Base-by-base conservation (phyloP, 53 echinoderm and acorn worm species). In the Holothuria leucospilota region DNA sequence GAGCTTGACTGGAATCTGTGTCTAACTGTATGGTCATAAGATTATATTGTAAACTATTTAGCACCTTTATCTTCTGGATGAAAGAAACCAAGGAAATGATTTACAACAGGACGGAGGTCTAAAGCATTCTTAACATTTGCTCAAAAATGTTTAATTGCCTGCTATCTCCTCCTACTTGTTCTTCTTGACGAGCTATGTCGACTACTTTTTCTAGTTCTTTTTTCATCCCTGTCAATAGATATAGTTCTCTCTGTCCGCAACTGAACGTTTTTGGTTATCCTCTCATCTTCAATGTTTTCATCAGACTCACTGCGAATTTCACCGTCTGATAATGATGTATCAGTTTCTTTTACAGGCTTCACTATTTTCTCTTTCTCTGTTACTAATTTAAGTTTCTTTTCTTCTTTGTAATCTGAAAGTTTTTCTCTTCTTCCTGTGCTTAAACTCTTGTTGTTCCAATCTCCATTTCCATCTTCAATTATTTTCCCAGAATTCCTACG, bases 251-350 rank as follows among this genome's bases (percentile, higher is more conserved):
- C 64, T 63, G 23, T 63, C 23, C 27, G 64, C 5, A 11, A 24
- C 20, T 20, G 23, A 4, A 8, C 24, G 21, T 51, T 14, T 77
- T 59, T 0, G 20, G 5, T 6, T 51, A 40, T 46, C 41, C 12
- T 78, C 5, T 78, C 27, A 11, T 59, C 13, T 72, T 21, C 41
- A 20, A 21, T 29, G 25, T n/a, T 49, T 6, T 74, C 75, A 16
- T 78, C 78, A 58, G 18, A 20, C 25, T 16, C 24, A 16, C 78
- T 78, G 7, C 51, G 28, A 29, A 78, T 58, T 59, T 78, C 78
- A 20, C 78, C 78, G 6, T 80, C 80, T 27, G 80, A 80, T 21
- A 80, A 61, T 29, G 56, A 58, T 13, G 56, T 59, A 18, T 56
- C 56, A 7, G 8, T 0, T 16, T 56, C 56, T 56, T 56, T 56